phyloP scores from a whole-genome alignment of 2,113 vertebrate genomes.

The Odocoileus virginianus region DNA sequence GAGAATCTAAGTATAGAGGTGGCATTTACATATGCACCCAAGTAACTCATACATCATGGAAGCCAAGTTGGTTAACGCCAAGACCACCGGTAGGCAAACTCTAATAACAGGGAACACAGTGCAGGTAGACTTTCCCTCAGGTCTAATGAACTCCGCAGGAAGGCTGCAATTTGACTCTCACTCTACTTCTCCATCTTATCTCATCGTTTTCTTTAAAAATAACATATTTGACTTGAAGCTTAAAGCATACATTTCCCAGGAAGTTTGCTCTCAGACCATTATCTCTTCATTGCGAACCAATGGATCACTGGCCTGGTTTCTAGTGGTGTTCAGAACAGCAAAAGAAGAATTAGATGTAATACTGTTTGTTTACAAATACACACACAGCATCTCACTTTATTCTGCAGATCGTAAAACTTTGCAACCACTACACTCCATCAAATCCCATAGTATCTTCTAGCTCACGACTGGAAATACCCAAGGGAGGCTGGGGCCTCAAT shows the following conservation, averaged over 20 bases:
- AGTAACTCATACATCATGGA: conserved; percentile 5
- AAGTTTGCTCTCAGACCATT: neutral
- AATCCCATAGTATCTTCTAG: neutral
- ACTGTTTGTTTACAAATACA: neutral
- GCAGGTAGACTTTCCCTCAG: neutral
- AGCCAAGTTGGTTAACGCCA: neutral
- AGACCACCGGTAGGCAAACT: neutral
- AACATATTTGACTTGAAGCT: neutral
- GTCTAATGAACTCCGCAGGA: neutral
- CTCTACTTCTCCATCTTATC: neutral
- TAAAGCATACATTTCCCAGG: neutral
- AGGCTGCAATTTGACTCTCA: neutral
- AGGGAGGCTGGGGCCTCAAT: fast-evolving
- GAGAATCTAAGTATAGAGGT: conserved; percentile 44
- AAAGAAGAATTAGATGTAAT: neutral
- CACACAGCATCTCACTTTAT: neutral
- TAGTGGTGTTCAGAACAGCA: neutral
- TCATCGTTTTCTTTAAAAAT: neutral
- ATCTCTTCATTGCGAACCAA: neutral
- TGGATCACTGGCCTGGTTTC: neutral
- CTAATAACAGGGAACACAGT: neutral
- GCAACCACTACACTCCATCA: neutral
- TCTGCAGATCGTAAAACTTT: neutral
- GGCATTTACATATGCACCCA: conserved; percentile 33
- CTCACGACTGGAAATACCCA: neutral